These are phyloP conservation scores for Bombus sylvicola DNA, from an alignment of 1,140 invertebrate species.

Conservation along the genomic window DNA sequence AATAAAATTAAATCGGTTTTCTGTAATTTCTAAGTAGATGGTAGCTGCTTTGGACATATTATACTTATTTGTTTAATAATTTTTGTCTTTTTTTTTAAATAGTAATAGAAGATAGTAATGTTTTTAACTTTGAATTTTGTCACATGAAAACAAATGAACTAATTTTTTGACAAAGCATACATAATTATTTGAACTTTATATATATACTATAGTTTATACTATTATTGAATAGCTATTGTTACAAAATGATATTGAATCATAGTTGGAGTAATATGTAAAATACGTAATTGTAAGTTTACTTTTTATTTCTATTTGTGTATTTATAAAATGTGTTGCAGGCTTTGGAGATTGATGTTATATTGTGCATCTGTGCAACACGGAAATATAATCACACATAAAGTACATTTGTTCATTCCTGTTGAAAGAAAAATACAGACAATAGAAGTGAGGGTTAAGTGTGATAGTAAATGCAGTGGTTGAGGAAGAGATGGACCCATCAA, in stretches of 20 bases:
- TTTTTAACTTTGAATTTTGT: constrained; percentile 14
- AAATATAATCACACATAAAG: background rate
- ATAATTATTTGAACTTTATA: background rate
- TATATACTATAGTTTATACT: background rate
- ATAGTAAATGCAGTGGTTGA: constrained; percentile 78
- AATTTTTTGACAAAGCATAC: constrained; percentile 7
- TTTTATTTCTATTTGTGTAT: constrained; percentile 22
- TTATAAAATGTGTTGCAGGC: constrained; percentile 54
- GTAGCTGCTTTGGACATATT: background rate
- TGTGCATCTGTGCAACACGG: background rate
- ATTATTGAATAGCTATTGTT: background rate
- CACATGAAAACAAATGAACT: constrained; percentile 11
- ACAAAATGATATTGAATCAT: background rate
- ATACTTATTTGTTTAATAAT: background rate
- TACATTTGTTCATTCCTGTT: background rate
- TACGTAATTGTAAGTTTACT: background rate
- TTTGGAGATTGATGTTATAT: background rate
- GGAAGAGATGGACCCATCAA: constrained; percentile 81
- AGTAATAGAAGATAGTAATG: background rate
- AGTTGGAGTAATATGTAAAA: background rate
- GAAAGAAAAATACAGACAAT: constrained; percentile 55
- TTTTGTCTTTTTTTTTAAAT: background rate
- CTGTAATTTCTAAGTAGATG: background rate
- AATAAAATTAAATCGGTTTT: background rate
- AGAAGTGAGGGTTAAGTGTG: constrained; percentile 58